Evolutionary conservation across 2,888 invertebrate species (phyloP), one percentile per base, ranked within the genome.

Genomic region (Dorcus hopei): DNA sequence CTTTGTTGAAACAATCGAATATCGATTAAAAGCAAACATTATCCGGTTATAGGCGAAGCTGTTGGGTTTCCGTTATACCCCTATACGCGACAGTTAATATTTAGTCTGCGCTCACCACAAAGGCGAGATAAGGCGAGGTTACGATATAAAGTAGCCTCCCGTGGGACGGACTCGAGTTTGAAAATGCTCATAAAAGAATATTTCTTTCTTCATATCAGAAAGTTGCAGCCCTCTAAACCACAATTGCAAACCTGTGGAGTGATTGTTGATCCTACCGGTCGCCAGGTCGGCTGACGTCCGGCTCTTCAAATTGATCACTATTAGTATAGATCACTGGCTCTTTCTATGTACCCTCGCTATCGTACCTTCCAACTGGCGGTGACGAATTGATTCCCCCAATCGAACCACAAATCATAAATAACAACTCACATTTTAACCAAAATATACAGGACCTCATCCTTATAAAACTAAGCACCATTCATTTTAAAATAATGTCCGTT

Each of bases 151-250:
- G 55, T 42, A 65, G 45, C 26, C 38, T 23, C 45, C 53, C 45
- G 43, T 33, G 19, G 45, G 45, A 45, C 45, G 53, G 53, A 43
- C 43, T 7, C 11, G 45, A 45, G 53, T 38, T 70, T 69, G 70
- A 70, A 73, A 73, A 69, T 72, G 65, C 68, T 72, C 70, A 73
- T 74, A 74, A 74, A 72, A 70, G 68, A 70, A 71, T 74, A 73
- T 74, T 75, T 73, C 72, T 72, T 70, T 68, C 66, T 69, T 68
- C 69, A 70, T 75, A 75, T 75, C 75, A 69, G 68, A 67, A 69
- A 70, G 70, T 70, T 71, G 72, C 75, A 75, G 73, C 68, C 70
- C 67, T 68, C 66, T 63, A 62, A 64, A 65, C 66, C 61, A 66
- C 66, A 62, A 62, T 65, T 64, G 65, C 70, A 68, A 67, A 75